Conservation (phyloP, 2,113 vertebrate genomes). For the Zapornia atra region DNA sequence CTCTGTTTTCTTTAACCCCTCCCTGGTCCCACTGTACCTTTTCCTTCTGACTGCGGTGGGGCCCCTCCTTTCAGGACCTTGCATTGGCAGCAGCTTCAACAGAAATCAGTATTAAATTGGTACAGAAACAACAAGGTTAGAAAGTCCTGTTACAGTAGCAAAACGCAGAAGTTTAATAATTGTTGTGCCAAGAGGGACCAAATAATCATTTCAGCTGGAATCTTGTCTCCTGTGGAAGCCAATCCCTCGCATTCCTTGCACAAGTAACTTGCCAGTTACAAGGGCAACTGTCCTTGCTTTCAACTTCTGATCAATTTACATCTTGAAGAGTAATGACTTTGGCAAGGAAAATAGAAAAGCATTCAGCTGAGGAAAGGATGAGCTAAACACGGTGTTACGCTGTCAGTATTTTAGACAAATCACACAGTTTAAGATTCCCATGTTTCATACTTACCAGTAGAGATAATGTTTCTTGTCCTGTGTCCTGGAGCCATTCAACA, state of each 20-base stretch:
- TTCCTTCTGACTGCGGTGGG: not conserved
- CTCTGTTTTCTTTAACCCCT: constrained; percentile 66
- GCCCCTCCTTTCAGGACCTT: not conserved
- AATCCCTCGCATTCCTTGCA: not conserved
- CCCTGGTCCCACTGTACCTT: constrained; percentile 44
- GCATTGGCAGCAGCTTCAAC: not conserved
- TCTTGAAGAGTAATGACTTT: constrained; percentile 22
- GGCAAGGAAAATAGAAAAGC: not conserved
- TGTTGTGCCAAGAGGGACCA: not conserved
- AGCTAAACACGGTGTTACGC: not conserved
- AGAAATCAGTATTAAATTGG: not conserved
- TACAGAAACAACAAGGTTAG: not conserved
- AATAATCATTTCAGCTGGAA: constrained; percentile 12
- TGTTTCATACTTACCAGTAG: not conserved
- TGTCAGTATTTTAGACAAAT: not conserved
- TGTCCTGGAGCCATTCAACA: not conserved
- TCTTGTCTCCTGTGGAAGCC: not conserved
- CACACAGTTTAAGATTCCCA: not conserved
- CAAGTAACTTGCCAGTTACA: not conserved
- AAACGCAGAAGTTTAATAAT: not conserved
- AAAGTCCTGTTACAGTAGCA: constrained; percentile 40
- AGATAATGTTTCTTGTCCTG: not conserved
- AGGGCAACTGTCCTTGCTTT: not conserved
- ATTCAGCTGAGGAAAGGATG: not conserved
- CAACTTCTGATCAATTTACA: not conserved